Conservation (phyloP, 2,888 invertebrate genomes). For the Drosophila dives region DNA sequence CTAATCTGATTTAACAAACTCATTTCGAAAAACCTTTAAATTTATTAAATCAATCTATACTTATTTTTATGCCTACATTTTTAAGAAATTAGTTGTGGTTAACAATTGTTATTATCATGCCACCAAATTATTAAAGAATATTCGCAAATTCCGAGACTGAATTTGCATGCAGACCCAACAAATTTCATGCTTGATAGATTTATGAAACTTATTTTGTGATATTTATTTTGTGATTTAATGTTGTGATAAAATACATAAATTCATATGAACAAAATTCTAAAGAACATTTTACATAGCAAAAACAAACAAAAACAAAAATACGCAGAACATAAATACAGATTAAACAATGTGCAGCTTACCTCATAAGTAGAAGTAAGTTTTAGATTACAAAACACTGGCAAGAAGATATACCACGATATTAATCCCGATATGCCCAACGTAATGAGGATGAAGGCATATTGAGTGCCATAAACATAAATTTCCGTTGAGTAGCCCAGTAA, state of each 20-base stretch:
- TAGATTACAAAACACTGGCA: conserved; percentile 90
- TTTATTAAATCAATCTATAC: conserved; percentile 23
- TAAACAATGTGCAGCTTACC: conserved; percentile 84
- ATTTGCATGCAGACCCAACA: background rate
- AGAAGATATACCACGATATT: conserved; percentile 87
- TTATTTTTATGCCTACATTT: background rate
- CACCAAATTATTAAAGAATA: background rate
- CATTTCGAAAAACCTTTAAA: background rate
- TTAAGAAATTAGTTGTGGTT: conserved; percentile 1
- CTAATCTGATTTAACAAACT: background rate
- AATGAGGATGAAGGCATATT: conserved; percentile 88
- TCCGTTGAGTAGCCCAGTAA: conserved; percentile 91
- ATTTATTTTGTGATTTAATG: background rate
- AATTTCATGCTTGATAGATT: too few species aligned
- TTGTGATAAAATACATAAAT: background rate
- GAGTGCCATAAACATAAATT: conserved; percentile 91
- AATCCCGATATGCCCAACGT: conserved; percentile 85
- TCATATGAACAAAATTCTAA: background rate
- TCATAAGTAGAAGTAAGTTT: conserved; percentile 91
- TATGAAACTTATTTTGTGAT: background rate
- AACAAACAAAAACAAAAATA: background rate
- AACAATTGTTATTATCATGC: conserved; percentile 22
- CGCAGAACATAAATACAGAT: conserved; percentile 8
- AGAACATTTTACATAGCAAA: too few species aligned
- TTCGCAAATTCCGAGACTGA: background rate